phyloP scores from a whole-genome alignment of 2,113 vertebrate genomes.

The Willisornis vidua region DNA sequence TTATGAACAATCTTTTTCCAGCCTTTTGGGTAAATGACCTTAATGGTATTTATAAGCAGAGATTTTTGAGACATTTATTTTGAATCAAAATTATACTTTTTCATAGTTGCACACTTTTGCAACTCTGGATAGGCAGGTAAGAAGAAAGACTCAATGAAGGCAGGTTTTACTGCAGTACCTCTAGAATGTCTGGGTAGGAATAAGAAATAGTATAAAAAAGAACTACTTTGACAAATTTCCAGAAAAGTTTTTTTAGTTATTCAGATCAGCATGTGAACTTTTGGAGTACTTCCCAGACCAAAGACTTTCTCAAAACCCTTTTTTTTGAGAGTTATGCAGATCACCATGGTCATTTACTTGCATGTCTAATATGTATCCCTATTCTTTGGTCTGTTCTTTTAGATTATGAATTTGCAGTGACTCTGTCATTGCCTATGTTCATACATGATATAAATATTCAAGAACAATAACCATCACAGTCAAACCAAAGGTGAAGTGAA shows the following conservation, averaged over 20 bases:
- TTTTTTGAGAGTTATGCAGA: neutral
- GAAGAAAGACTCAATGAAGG: neutral
- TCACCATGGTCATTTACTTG: neutral
- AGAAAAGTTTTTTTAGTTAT: neutral
- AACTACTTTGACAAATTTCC: neutral
- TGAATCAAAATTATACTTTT: neutral
- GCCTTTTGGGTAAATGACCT: neutral
- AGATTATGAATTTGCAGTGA: neutral
- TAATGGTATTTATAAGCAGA: neutral
- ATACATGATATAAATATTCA: neutral
- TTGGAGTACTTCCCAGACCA: neutral
- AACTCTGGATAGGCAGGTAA: neutral
- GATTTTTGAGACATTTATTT: neutral
- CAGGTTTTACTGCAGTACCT: neutral
- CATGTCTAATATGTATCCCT: neutral
- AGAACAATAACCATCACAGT: neutral
- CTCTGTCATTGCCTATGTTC: neutral
- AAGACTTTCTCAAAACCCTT: neutral
- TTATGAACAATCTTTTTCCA: neutral
- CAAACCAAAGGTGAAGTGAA: neutral
- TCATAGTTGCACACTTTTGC: neutral
- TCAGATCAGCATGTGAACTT: neutral
- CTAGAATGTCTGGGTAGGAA: neutral
- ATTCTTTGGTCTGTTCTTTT: neutral
- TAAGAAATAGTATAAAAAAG: neutral